Base-by-base conservation (phyloP, 1,140 invertebrate genomes). In the Macrobrachium nipponense region DNA sequence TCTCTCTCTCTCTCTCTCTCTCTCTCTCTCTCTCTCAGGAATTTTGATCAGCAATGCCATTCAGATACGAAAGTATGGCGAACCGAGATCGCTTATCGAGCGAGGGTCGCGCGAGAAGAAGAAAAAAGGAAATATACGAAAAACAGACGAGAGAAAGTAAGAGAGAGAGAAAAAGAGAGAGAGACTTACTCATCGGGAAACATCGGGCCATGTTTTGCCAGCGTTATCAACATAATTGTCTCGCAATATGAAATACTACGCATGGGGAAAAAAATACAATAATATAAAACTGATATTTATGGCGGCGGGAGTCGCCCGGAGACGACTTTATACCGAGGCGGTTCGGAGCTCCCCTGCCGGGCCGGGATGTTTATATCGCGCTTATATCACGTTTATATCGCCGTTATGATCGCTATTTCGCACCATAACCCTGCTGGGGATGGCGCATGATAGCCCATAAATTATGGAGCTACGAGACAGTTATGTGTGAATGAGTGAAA, bases 371-470 rank as follows among this genome's bases (percentile, higher is more conserved):
- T 36, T 36, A 36, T 36, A 36, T 36, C 27, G 60, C 15, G 80
- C 27, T 82, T 82, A 82, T 79, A 79, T 60, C 20, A 51, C 58
- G n/a, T 60, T 62, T 79, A 79, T 82, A 82, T 82, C 80, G 73
- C 68, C 51, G 80, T 82, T 82, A 82, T 58, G 80, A 82, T 82
- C 80, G 80, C 80, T 73, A 82, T 82, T 82, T 79, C 80, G 51
- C 80, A 70, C 80, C 58, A 82, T 82, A 82, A 82, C 80, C 44
- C 66, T 23, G 66, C 58, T 82, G 80, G 80, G 18, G 64, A 82
- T 82, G 80, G 80, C 80, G 80, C 43, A 20, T 73, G 80, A 82
- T 82, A 82, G 80, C 80, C 80, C 36, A 82, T 82, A 82, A 82
- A 82, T 82, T 82, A 82, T 82, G 20, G 51, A 72, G 70, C 18